Percentiles rank a stretch among this genome's conserved stretches.
Conservation (phyloP, 2,113 vertebrate genomes). For the Oryzias curvinotus region DNA sequence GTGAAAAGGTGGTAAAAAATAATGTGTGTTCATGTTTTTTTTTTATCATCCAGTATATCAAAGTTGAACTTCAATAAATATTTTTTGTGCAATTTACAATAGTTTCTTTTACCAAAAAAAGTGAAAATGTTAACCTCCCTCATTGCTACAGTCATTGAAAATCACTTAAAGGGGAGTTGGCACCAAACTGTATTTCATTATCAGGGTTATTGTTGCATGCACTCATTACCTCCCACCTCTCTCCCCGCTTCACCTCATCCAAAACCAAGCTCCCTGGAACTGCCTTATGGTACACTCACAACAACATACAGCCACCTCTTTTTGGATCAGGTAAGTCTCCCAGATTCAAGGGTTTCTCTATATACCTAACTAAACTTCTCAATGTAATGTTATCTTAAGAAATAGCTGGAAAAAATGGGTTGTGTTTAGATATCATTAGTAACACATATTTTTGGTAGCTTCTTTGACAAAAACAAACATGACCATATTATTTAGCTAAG, state of each 20-base stretch:
- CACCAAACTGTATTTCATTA: constrained; percentile 26
- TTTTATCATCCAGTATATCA: too few species aligned
- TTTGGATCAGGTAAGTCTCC: constrained; percentile 57
- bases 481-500: too few species aligned
- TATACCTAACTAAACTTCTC: neutral
- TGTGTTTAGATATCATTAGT: too few species aligned
- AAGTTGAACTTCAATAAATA: too few species aligned
- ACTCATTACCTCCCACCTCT: constrained; percentile 37
- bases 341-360: constrained; percentile 17
- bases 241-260: constrained; percentile 7
- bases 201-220: constrained; percentile 44
- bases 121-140: neutral
- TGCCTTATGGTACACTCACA: constrained; percentile 23
- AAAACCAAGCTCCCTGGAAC: constrained; percentile 22
- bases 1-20: too few species aligned
- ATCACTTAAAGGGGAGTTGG: constrained; percentile 25
- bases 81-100: too few species aligned
- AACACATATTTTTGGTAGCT: too few species aligned
- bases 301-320: constrained; percentile 35
- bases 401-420: too few species aligned
- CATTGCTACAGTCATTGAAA: constrained; percentile 7
- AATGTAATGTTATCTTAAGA: too few species aligned
- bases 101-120: neutral
- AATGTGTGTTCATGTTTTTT: too few species aligned
- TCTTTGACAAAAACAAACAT: too few species aligned